Base-by-base conservation (phyloP, 2,888 invertebrate species). In the Ferrisia virgata region DNA sequence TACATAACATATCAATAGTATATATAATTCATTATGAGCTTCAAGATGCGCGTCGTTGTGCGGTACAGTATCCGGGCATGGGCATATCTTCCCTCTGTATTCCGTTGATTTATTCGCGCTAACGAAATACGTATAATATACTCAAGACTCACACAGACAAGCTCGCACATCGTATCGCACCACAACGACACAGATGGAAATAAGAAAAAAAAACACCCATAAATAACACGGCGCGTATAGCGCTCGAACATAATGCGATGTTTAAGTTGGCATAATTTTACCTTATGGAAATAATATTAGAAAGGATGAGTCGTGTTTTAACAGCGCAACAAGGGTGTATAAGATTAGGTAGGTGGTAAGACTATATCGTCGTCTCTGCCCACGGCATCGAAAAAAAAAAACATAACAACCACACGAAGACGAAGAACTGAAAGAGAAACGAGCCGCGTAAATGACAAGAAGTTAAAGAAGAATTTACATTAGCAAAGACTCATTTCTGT, bases 211-310 rank as follows among this genome's bases (percentile, higher is more conserved):
- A 76, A 76, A 76, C 72, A 76, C n/a, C 31, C 72, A 76, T 76
- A 76, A 76, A 76, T 76, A 76, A 76, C 64, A 64, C 72, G 72
- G 36, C 72, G 36, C 72, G 72, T 76, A 76, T 76, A 76, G 33
- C 18, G 18, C 36, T 76, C 36, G 72, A 76, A 76, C 72, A 76
- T 76, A 76, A 76, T 76, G 72, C 72, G 72, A 76, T 76, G 72
- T 76, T 76, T 76, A 76, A 76, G 72, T 76, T 76, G 72, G 72
- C 72, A 76, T 76, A 76, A 76, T 76, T 76, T 76, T 76, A 76
- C 72, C 72, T 76, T 76, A 76, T 76, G 72, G 72, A 76, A 25
- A 36, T 64, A 64, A 64, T 76, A 76, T 36, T 76, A 76, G 72
- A 76, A 76, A 76, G 72, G 72, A 76, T 76, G 72, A 76, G 72